Conservation (phyloP, 2,797 vertebrate genomes). For the Pangasius larnaudii region DNA sequence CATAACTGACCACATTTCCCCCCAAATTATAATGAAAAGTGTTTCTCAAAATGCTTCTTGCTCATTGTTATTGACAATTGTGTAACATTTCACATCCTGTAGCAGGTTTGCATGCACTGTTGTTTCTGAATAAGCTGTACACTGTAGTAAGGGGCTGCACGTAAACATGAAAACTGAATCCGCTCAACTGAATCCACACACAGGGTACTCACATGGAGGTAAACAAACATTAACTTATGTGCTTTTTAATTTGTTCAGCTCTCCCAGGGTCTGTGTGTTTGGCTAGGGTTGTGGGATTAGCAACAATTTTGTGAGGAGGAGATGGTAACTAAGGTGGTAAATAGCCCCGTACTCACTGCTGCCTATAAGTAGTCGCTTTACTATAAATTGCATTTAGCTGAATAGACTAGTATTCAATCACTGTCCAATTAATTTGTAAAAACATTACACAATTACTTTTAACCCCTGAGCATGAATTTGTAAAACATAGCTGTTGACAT, state of each 20-base stretch:
- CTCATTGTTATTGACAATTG: not conserved
- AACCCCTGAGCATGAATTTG: not conserved
- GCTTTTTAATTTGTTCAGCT: constrained; percentile 50
- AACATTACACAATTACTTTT: not conserved
- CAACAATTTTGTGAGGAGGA: constrained; percentile 41
- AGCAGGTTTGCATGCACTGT: not conserved
- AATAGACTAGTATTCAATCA: not conserved
- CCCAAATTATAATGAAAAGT: not conserved
- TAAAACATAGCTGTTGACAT: not conserved
- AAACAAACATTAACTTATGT: constrained; percentile 56
- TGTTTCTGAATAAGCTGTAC: constrained; percentile 3
- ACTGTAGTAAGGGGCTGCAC: constrained; percentile 1
- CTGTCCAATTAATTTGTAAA: not conserved
- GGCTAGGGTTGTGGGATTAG: constrained; percentile 60
- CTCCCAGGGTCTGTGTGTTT: constrained; percentile 41
- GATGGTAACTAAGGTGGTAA: constrained; percentile 68
- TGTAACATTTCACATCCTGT: not conserved
- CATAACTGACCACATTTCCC: not conserved
- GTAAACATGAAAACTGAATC: constrained; percentile 35
- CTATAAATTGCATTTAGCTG: not conserved
- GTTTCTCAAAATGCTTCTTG: not conserved
- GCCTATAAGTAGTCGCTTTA: not conserved
- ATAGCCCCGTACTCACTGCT: constrained; percentile 54
- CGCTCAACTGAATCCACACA: constrained; percentile 21
- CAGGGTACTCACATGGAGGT: constrained; percentile 3